These are phyloP conservation scores for Ophioderma brevispina DNA, from an alignment of 35 echinoderm and acorn worm genomes.

Conservation along the genomic window DNA sequence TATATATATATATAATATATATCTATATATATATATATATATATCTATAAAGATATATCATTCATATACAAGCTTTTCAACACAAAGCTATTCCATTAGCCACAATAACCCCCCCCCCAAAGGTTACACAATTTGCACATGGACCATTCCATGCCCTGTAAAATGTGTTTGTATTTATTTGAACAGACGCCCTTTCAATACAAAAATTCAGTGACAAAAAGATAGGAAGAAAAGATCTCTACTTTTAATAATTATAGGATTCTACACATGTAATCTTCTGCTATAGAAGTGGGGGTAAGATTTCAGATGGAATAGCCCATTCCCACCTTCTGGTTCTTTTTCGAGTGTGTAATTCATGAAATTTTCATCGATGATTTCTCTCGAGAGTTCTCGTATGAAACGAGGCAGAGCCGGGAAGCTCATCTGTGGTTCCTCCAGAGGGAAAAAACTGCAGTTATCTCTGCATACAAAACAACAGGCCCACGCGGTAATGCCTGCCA, in stretches of 20 bases:
- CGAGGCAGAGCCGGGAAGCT: neutral
- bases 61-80: no score
- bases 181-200: no score
- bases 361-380: conserved; percentile 14
- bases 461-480: neutral
- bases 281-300: neutral
- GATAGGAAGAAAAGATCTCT: no score
- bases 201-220: no score
- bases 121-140: no score
- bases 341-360: conserved; percentile 11
- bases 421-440: neutral
- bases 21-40: no score
- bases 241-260: neutral
- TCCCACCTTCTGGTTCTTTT: neutral
- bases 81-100: no score
- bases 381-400: neutral
- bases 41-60: no score
- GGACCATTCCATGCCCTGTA: no score
- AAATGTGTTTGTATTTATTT: no score
- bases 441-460: neutral
- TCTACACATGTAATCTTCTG: neutral
- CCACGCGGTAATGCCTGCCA: neutral
- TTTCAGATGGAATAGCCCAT: neutral
- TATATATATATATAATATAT: no score
- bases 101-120: no score